Evolutionary conservation across 2,113 vertebrate genomes (phyloP), one percentile per base, ranked within the genome.

Genomic region (Smithornis capensis): DNA sequence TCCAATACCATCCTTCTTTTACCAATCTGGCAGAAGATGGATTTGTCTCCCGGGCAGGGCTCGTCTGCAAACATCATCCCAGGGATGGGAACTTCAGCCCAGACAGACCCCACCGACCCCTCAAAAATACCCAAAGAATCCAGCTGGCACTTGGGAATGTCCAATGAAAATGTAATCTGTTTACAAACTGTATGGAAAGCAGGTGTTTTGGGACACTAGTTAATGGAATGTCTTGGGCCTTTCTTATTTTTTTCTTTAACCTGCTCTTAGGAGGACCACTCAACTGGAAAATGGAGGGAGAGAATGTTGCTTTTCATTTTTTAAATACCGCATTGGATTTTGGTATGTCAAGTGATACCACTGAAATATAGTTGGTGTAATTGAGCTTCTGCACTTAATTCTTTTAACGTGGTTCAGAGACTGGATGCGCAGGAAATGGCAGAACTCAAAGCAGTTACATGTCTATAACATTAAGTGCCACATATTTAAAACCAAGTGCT

Each of bases 31-130:
- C 53, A 99, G 97, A 99, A 99, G 93, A 99, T 99, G 24, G 99
- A 99, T 62, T 98, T 99, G 96, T 99, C 99, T 84, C 98, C 98
- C 25, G 95, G 89, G 17, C 98, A 99, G 2, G 98, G 98, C 86
- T 99, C 98, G 80, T 99, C 99, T 99, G 98, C 62, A 98, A 95
- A 83, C 70, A 94, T 95, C 6, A 40, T 71, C 29, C 17, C 3
- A 5, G 12, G 3, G 6, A 9, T 9, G 2, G 53, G 16, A 57
- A 63, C 35, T 67, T 42, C 83, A 42, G 18, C 5, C 29, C 7
- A 14, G 29, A 28, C 14, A 40, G 23, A 52, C 14, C 17, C 27
- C 18, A 8, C 17, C 4, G 2, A 37, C 27, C 71, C 42, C 44
- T 22, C 3, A 53, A 24, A 70, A 29, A 25, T 3, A 38, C n/a